Percentiles rank a stretch among this genome's conserved stretches.
Evolutionary conservation across 2,888 invertebrate species (phyloP).

Genomic region (Tridacna gigas): DNA sequence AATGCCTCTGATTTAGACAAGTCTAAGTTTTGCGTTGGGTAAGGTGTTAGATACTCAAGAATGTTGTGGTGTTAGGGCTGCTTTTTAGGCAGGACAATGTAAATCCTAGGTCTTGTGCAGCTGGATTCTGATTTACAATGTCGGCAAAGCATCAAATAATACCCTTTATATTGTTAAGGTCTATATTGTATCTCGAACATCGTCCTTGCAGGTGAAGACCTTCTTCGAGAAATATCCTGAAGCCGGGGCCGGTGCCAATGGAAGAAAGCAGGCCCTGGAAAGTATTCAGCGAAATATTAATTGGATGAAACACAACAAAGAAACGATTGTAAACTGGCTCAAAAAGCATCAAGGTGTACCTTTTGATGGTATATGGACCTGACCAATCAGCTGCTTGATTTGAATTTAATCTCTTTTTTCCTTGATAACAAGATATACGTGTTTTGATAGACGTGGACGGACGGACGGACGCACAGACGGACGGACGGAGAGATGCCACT

Average conservation of each 20-base stretch:
- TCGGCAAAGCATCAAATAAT: neutral
- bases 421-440: too few species aligned
- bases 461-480: too few species aligned
- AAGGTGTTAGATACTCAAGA: too few species aligned
- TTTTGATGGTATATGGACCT: neutral
- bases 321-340: slow-evolving; percentile 74
- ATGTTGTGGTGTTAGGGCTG: too few species aligned
- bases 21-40: too few species aligned
- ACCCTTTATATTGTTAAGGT: neutral
- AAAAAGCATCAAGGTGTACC: slow-evolving; percentile 1
- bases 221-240: slow-evolving; percentile 93
- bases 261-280: slow-evolving; percentile 91
- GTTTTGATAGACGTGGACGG: too few species aligned
- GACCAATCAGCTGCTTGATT: neutral
- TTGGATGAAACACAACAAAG: slow-evolving; percentile 89
- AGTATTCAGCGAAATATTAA: slow-evolving; percentile 91
- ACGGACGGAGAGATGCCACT: too few species aligned
- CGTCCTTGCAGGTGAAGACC: slow-evolving; percentile 88
- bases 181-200: neutral
- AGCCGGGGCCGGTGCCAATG: slow-evolving; percentile 93
- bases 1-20: too few species aligned
- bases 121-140: too few species aligned
- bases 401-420: too few species aligned
- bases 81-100: too few species aligned
- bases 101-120: too few species aligned